Evolutionary conservation across 2,888 invertebrate species (phyloP), one percentile per base, ranked within the genome.

Genomic region (Pheosia gnoma): DNA sequence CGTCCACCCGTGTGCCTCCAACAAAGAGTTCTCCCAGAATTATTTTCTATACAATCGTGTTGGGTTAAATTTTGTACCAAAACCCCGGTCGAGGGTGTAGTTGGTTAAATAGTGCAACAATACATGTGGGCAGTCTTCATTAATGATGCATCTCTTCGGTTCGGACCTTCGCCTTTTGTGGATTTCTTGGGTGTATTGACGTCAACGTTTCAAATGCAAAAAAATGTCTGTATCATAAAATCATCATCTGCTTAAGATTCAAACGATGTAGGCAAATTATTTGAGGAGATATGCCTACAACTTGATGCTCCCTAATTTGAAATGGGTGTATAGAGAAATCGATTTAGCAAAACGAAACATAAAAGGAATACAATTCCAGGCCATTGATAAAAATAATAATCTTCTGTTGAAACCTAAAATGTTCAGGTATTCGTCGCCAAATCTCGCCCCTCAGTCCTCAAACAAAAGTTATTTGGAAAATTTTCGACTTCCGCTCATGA

Each of bases 91-190:
- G 79, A 25, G 25, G 79, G 83, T 84, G 82, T 85, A 83, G 86
- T 87, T 82, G 88, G 39, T 89, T 88, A 90, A 91, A 90, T 91
- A 91, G 88, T 90, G 88, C 84, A 85, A 93, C 93, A 93, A 92
- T 91, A 88, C 88, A 86, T 83, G 86, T 86, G 87, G 88, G 81
- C 82, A 79, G 82, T 72, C 64, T 68, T 82, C 88, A 91, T 92
- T 90, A 93, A 90, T 84, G 85, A 90, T 93, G 87, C 85, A 93
- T 77, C 74, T 69, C 68, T 82, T 84, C 81, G 83, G 84, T 76
- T 83, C 84, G 87, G 89, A 89, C 91, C 88, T 86, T 84, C 67
- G 84, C 80, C 85, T 84, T 86, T 89, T 87, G 82, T 77, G 84
- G 85, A 69, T 71, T 66, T 63, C 58, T 64, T 69, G 67, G 68